Percentiles rank a stretch among this genome's conserved stretches.
These are phyloP conservation scores for Nowickia ferox DNA, from an alignment of 2,888 invertebrate genomes.

Conservation along the genomic window DNA sequence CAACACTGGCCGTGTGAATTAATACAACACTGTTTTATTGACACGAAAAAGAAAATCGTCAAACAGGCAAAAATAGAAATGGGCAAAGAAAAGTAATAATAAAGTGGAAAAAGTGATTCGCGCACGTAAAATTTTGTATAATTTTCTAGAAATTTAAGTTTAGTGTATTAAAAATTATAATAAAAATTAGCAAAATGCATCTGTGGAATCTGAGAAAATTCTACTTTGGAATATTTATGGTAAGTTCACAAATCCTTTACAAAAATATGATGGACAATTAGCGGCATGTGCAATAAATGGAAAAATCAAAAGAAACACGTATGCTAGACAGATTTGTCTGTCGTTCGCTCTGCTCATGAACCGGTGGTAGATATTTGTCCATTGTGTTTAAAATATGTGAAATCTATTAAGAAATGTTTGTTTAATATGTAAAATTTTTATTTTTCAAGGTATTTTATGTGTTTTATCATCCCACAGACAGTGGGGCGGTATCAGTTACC, in stretches of 20 bases:
- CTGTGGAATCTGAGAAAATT: slow-evolving; percentile 77
- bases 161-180: slow-evolving; percentile 63
- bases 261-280: slow-evolving; percentile 36
- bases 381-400: neutral
- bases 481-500: slow-evolving; percentile 92
- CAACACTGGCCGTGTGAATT: slow-evolving; percentile 2
- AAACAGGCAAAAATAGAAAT: slow-evolving; percentile 20
- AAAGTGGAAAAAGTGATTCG: slow-evolving; percentile 35
- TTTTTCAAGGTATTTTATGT: slow-evolving; percentile 79
- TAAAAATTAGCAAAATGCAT: slow-evolving; percentile 74
- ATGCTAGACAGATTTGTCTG: slow-evolving; percentile 35
- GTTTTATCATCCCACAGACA: slow-evolving; percentile 90
- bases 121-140: slow-evolving; percentile 43
- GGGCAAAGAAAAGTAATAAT: slow-evolving; percentile 26
- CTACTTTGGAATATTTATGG: slow-evolving; percentile 77
- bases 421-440: slow-evolving; percentile 44
- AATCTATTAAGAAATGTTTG: neutral
- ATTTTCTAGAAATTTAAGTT: slow-evolving; percentile 66
- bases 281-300: slow-evolving; percentile 36
- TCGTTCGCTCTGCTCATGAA: neutral
- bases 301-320: slow-evolving; percentile 66
- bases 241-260: slow-evolving; percentile 70
- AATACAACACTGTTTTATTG: slow-evolving; percentile 39
- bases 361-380: slow-evolving; percentile 21
- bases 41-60: slow-evolving; percentile 1